Evolutionary conservation across 2,797 vertebrate genomes (phyloP), one percentile per base, ranked within the genome.

Genomic region (Clarias platycephalus): DNA sequence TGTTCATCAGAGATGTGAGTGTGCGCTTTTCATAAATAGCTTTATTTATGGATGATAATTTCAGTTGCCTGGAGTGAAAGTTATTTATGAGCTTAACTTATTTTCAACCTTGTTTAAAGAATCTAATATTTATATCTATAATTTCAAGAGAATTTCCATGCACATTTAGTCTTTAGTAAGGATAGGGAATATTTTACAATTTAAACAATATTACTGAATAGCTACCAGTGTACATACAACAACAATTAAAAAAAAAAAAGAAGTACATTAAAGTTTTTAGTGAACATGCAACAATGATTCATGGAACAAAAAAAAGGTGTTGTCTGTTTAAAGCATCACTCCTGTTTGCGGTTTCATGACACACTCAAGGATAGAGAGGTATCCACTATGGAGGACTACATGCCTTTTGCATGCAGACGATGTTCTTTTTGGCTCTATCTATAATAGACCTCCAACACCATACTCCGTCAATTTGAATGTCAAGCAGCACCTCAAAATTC

Each of bases 41-140:
- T 60, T 58, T 58, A 34, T 76, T 77, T 77, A 58, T 60, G 55
- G 74, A 77, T 58, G 55, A 60, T 37, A 77, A 60, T 4, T 2
- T 13, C 55, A 24, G 74, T 20, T 75, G 71, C 44, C 26, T 75
- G 1, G 15, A 26, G 44, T 28, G 10, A 18, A 18, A 28, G 26
- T 4, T 31, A 18, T 5, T 28, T 55, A 49, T 28, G 28, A 58
- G 53, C 26, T 76, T 24, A 58, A 55, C 26, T 34, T 57, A 9
- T 31, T 31, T 22, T 26, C 49, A 20, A 75, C 5, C 26, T 55
- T 18, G 28, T 75, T 76, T 76, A 24, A 22, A 76, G 18, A 34
- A 26, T 55, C 22, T 58, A 22, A 58, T 34, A 58, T 76, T 76
- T 76, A 58, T 20, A 12, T 13, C 4, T 58, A 58, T 34, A 58